Evolutionary conservation across 2,888 invertebrate species (phyloP).

Genomic region (Oscheius sp.): DNA sequence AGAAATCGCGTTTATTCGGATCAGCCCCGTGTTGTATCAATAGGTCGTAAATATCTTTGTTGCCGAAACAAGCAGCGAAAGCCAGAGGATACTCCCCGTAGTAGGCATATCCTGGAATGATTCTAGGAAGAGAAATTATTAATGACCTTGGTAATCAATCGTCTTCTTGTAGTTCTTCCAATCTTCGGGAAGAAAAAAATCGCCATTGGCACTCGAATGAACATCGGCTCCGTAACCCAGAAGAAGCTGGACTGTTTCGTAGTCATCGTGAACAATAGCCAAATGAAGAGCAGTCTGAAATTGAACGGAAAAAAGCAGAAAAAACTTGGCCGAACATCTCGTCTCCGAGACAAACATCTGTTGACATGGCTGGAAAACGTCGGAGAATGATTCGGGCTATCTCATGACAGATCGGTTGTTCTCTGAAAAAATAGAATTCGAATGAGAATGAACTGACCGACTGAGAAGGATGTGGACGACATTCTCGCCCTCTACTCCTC

Average conservation of each 20-base stretch:
- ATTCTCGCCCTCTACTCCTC: conserved; percentile 93
- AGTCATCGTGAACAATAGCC: conserved; percentile 94
- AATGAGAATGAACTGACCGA: conserved; percentile 79
- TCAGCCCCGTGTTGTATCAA: conserved; percentile 89
- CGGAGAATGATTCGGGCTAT: conserved; percentile 85
- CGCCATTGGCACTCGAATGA: conserved; percentile 88
- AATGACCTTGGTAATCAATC: conserved; percentile 84
- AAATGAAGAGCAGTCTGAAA: conserved; percentile 88
- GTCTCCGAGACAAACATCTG: conserved; percentile 95
- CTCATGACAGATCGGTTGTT: conserved; percentile 56
- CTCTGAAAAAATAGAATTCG: conserved; percentile 30
- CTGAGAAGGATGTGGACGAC: conserved; percentile 92
- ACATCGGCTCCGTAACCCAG: conserved; percentile 84
- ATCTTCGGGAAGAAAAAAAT: conserved; percentile 93
- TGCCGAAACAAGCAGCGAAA: conserved; percentile 96
- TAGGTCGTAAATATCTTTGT: conserved; percentile 95
- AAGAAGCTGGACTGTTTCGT: conserved; percentile 90
- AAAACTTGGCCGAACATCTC: conserved; percentile 84
- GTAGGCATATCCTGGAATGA: conserved; percentile 83
- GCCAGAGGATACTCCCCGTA: conserved; percentile 95
- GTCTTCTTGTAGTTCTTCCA: conserved; percentile 82
- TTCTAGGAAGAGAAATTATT: not conserved
- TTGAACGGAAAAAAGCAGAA: not conserved
- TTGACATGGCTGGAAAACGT: conserved; percentile 77
- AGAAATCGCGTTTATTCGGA: conserved; percentile 91